Base-by-base conservation (phyloP, 2,797 vertebrate genomes). In the Thalassophryne amazonica region DNA sequence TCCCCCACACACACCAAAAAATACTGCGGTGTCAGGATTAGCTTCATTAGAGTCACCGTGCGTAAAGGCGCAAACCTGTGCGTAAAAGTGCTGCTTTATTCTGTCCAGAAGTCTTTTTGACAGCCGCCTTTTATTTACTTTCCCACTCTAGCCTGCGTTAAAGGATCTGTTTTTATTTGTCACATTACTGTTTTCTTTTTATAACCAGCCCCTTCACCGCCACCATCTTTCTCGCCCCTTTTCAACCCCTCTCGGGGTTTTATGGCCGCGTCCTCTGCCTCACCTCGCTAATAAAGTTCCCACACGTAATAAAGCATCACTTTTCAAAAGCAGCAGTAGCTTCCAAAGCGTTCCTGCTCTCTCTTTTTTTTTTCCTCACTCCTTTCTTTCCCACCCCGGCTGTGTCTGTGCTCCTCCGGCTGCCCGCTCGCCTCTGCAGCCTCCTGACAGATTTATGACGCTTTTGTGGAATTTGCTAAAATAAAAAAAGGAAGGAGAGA, bases 371-470 rank as follows among this genome's bases (percentile, higher is more conserved):
- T 73, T 60, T 48, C 25, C 19, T 10, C 42, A 30, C 17, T 40
- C 56, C 60, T 24, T 49, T 62, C 62, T 68, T 56, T 64, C 67
- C 69, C 68, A 78, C 74, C 78, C 63, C 77, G 51, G 47, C 76
- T 79, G 59, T 73, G 65, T 80, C 76, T 30, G 17, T 19, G 18
- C 19, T n/a, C n/a, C 3, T 4, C 18, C 19, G 20, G 6, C 40
- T 19, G 27, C 5, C 24, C 18, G 19, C 12, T 22, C 12, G 9
- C 12, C 17, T 35, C 54, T 67, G 19, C 73, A 70, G 73, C 65
- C 76, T 72, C 55, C 48, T 82, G 85, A 84, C 83, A 90, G 88
- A 91, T 91, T 90, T 90, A 89, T 88, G 86, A 74, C 60, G 65
- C 71, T 86, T 89, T 89, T 76, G 67, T 80, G 73, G 73, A 81